A percentile compares a stretch with the other conserved stretches of the same genome.
Conservation (phyloP, 2,797 vertebrate species). For the Phaenicophaeus curvirostris region DNA sequence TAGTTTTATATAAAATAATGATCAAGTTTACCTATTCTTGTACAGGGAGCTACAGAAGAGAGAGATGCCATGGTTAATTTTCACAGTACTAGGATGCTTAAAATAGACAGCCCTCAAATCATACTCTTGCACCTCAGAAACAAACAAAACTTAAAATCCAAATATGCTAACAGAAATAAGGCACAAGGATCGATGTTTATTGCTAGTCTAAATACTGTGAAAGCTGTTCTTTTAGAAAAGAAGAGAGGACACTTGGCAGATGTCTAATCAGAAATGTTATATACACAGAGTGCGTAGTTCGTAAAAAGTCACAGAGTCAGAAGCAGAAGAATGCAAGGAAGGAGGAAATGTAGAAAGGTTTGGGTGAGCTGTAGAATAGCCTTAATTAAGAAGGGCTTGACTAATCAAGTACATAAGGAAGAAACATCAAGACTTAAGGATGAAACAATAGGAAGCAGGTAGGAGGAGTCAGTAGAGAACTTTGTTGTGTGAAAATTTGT, state of each 20-base stretch:
- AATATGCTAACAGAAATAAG: slow-evolving; percentile 4
- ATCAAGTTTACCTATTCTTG: slow-evolving; percentile 6
- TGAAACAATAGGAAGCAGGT: not conserved
- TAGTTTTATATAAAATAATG: slow-evolving; percentile 9
- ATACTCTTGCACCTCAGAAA: not conserved
- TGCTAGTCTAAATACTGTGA: not conserved
- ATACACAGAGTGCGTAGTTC: not conserved
- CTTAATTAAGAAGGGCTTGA: not conserved
- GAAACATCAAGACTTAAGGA: not conserved
- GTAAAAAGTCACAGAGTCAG: not conserved
- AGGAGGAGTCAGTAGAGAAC: not conserved
- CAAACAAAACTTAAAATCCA: not conserved
- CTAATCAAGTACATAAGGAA: not conserved
- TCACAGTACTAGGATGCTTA: slow-evolving; percentile 8
- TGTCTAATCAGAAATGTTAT: not conserved
- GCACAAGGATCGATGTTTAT: not conserved
- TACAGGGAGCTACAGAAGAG: not conserved
- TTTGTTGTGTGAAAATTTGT: not conserved
- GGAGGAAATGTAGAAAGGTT: not conserved
- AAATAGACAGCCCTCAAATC: not conserved
- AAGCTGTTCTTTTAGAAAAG: not conserved
- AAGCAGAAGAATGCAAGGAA: slow-evolving; percentile 15
- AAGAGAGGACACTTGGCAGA: not conserved
- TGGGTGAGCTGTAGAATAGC: not conserved
- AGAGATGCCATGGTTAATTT: not conserved